A percentile compares a stretch with the other conserved stretches of the same genome.
Conservation (phyloP, 1,140 invertebrate species). For the Arion vulgaris region DNA sequence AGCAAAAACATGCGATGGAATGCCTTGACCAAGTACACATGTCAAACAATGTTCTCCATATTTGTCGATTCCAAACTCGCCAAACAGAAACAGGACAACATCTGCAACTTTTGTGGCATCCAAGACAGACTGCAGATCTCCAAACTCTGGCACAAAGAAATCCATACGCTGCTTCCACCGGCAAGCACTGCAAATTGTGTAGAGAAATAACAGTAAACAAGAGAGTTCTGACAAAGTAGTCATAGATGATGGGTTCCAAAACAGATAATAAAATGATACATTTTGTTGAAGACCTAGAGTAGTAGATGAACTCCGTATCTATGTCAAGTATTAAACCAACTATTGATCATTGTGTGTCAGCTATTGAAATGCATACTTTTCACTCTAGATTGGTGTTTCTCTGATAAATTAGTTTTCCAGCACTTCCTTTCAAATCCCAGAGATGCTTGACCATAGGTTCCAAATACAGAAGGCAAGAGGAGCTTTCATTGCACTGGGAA, state of each 20-base stretch:
- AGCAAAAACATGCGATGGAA: constrained; percentile 84
- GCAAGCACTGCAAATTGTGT: constrained; percentile 76
- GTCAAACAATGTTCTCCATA: constrained; percentile 84
- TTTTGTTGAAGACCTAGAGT: neutral
- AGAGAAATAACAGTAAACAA: neutral
- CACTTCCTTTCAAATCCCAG: too few relatives aligned
- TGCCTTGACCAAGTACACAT: constrained; percentile 84
- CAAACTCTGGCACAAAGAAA: constrained; percentile 81
- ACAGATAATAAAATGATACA: neutral
- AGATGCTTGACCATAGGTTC: too few relatives aligned
- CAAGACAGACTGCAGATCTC: constrained; percentile 82
- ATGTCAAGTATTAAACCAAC: too few relatives aligned
- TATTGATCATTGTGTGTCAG: too few relatives aligned
- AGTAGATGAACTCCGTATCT: neutral
- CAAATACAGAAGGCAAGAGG: neutral
- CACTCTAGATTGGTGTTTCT: too few relatives aligned
- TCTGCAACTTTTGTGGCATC: constrained; percentile 90
- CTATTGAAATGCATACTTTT: too few relatives aligned
- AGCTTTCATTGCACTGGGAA: too few relatives aligned
- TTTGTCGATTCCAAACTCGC: constrained; percentile 78
- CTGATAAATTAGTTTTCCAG: too few relatives aligned
- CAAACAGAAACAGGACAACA: constrained; percentile 85
- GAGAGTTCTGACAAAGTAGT: neutral
- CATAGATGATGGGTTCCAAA: neutral
- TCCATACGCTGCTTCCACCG: constrained; percentile 89